phyloP scores from a whole-genome alignment of 2,888 invertebrate species.

The Aricia artaxerxes region DNA sequence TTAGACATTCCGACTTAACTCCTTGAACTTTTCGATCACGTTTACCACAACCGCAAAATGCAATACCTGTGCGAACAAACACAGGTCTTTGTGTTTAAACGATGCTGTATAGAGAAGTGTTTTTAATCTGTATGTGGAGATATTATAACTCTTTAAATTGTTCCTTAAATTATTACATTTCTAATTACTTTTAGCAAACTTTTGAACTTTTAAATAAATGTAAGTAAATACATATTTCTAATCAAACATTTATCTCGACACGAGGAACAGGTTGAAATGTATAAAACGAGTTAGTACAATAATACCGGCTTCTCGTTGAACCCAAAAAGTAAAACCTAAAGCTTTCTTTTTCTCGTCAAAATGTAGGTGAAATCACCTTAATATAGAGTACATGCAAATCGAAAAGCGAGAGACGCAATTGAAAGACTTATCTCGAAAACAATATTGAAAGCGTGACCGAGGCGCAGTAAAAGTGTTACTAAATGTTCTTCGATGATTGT shows the following conservation, averaged over 20 bases:
- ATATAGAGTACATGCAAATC: slow-evolving; percentile 39
- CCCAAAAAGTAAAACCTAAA: not conserved
- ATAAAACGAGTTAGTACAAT: not conserved
- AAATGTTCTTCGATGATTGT: slow-evolving; percentile 32
- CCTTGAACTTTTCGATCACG: slow-evolving; percentile 54
- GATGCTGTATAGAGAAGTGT: not conserved
- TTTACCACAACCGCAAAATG: slow-evolving; percentile 35
- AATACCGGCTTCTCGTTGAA: not conserved
- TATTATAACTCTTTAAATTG: no score
- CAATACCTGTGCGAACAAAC: not conserved
- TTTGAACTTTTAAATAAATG: no score
- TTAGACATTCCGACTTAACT: not conserved
- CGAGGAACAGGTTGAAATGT: not conserved
- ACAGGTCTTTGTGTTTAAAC: not conserved
- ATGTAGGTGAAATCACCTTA: slow-evolving; percentile 27
- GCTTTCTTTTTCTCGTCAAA: slow-evolving; percentile 11
- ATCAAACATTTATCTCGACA: not conserved
- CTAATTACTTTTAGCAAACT: no score
- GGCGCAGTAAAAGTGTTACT: slow-evolving; percentile 49
- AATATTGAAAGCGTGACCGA: slow-evolving; percentile 61
- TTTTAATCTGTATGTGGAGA: no score
- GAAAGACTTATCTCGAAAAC: slow-evolving; percentile 9
- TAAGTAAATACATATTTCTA: not conserved
- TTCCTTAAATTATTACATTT: no score
- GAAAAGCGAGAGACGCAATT: slow-evolving; percentile 40